phyloP scores from a whole-genome alignment of 2,888 invertebrate species.

The Nyleta sp. region DNA sequence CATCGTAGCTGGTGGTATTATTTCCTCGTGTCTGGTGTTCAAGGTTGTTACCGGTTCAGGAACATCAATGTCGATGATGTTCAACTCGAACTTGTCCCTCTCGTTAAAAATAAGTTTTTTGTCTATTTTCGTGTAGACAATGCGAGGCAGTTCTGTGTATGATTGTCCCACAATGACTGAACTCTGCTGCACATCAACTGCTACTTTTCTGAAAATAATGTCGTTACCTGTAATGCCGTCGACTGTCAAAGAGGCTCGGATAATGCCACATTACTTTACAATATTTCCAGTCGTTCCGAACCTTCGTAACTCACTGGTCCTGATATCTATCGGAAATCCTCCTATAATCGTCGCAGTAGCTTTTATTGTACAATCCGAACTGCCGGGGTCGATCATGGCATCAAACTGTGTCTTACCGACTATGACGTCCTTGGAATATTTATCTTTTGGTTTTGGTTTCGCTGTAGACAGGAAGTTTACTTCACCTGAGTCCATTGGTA shows the following conservation, averaged over 20 bases:
- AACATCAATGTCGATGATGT: background rate
- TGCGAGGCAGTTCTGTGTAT: constrained; percentile 33
- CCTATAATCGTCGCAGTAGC: constrained; percentile 45
- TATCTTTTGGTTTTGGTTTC: background rate
- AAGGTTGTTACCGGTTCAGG: background rate
- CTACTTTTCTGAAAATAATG: constrained; percentile 40
- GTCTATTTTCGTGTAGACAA: constrained; percentile 27
- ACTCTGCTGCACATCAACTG: constrained; percentile 19
- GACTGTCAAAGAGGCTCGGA: constrained; percentile 37
- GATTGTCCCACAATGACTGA: constrained; percentile 24
- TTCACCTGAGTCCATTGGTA: background rate
- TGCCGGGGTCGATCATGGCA: constrained; percentile 62
- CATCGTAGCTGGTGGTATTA: constrained; percentile 1
- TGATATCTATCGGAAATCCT: background rate
- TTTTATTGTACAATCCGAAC: constrained; percentile 64
- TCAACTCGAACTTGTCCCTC: background rate
- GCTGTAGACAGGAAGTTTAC: background rate
- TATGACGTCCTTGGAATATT: constrained; percentile 4
- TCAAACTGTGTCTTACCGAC: background rate
- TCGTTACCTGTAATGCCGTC: constrained; percentile 56
- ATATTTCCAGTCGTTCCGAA: constrained; percentile 31
- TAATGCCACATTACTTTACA: constrained; percentile 39
- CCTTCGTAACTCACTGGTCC: constrained; percentile 29
- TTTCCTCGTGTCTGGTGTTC: background rate
- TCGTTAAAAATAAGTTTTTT: constrained; percentile 16